These are phyloP conservation scores for Callospermophilus lateralis DNA, from an alignment of 2,113 vertebrate genomes.

Conservation along the genomic window DNA sequence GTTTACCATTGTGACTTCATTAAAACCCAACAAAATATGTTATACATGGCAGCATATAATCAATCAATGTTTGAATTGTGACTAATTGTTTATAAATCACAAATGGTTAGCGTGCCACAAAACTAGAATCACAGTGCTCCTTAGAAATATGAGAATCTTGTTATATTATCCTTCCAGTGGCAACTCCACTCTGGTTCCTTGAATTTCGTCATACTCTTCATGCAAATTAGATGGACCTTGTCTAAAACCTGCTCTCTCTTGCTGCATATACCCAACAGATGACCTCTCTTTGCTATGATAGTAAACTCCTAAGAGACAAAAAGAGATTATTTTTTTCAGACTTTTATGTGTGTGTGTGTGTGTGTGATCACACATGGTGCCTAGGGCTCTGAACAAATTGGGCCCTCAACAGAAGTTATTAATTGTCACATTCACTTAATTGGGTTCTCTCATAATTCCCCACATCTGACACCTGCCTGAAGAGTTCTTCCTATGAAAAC, in stretches of 20 bases:
- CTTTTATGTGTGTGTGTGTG: neutral
- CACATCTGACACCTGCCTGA: constrained; percentile 34
- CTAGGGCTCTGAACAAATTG: constrained; percentile 32
- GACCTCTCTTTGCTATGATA: neutral
- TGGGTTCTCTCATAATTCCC: neutral
- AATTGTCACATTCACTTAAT: constrained; percentile 34
- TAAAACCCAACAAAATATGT: neutral
- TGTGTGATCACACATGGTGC: constrained; percentile 6
- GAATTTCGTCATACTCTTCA: neutral
- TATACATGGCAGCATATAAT: neutral
- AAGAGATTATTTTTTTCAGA: neutral
- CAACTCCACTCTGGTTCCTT: neutral
- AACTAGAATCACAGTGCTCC: neutral
- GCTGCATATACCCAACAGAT: accelerated
- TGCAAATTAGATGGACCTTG: accelerated
- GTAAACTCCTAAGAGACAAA: neutral
- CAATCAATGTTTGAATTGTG: constrained; percentile 8
- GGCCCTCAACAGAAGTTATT: constrained; percentile 26
- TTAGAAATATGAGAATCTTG: neutral
- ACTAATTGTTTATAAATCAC: neutral
- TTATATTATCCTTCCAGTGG: neutral
- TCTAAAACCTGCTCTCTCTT: neutral
- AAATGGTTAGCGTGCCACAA: neutral
- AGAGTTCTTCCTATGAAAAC: constrained; percentile 15
- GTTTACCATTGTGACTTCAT: neutral